Conservation (phyloP, 2,797 vertebrate genomes). For the Mus spretus region DNA sequence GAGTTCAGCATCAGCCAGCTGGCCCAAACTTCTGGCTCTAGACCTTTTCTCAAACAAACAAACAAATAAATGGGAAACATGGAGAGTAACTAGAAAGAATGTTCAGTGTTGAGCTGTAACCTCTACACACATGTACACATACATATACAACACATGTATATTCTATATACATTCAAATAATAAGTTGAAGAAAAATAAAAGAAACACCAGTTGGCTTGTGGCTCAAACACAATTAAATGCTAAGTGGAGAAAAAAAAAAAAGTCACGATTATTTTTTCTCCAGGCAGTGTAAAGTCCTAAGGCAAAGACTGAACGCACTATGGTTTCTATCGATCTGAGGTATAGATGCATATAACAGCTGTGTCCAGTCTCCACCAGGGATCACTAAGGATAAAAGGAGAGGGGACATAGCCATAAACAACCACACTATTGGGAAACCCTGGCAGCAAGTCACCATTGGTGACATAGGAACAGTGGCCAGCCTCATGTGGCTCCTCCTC, state of each 20-base stretch:
- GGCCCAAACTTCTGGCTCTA: neutral
- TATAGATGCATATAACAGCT: neutral
- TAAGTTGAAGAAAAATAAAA: neutral
- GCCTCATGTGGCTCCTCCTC: neutral
- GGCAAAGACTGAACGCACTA: slow-evolving; percentile 2
- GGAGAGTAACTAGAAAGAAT: neutral
- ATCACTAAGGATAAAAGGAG: neutral
- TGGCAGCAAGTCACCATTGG: neutral
- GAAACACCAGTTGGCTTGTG: neutral
- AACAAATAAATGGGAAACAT: neutral
- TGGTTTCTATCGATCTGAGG: slow-evolving; percentile 23
- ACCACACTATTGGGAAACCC: neutral
- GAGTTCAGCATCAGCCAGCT: neutral
- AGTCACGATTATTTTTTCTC: slow-evolving; percentile 44
- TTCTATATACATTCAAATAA: neutral
- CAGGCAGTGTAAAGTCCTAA: slow-evolving; percentile 43
- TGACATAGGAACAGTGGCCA: neutral
- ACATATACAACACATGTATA: neutral
- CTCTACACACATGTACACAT: neutral
- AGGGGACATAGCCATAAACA: neutral
- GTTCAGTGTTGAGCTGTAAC: neutral
- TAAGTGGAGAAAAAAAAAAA: slow-evolving; percentile 23
- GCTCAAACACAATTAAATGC: slow-evolving; percentile 63
- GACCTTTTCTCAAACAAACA: neutral
- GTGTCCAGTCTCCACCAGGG: neutral